Percentiles rank a stretch among this genome's conserved stretches.
Evolutionary conservation across 2,797 vertebrate species (phyloP).

Genomic region (Channallabes apus): DNA sequence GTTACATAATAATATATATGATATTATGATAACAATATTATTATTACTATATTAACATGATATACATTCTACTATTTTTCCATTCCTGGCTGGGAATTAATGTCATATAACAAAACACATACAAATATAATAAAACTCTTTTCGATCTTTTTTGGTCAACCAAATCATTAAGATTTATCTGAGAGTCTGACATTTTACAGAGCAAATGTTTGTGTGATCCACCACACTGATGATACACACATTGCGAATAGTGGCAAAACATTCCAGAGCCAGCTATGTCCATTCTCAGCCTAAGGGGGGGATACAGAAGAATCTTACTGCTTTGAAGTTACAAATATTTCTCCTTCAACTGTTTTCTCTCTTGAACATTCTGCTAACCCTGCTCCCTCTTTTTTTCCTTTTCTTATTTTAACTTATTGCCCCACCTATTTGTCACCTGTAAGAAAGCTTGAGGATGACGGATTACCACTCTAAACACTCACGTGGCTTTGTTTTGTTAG

Average conservation of each 20-base stretch:
- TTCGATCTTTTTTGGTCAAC: conserved; percentile 7
- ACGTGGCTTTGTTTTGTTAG: conserved; percentile 57
- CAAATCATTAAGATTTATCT: conserved; percentile 35
- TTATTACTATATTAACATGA: no score
- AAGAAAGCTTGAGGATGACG: conserved; percentile 68
- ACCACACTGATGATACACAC: conserved; percentile 46
- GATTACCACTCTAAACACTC: conserved; percentile 63
- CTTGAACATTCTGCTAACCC: conserved; percentile 25
- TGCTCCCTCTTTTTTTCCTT: conserved; percentile 30
- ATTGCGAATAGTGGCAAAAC: conserved; percentile 58
- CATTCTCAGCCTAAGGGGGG: conserved; percentile 69
- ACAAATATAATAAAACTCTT: neutral
- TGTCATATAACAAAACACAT: no score
- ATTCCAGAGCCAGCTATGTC: conserved; percentile 73
- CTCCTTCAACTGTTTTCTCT: conserved; percentile 22
- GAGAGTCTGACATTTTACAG: conserved; percentile 10
- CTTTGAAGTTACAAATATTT: conserved; percentile 59
- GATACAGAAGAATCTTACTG: conserved; percentile 58
- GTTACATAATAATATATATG: no score
- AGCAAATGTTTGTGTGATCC: conserved; percentile 56
- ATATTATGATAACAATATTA: no score
- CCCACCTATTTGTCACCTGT: conserved; percentile 69
- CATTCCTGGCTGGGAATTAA: neutral
- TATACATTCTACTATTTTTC: no score
- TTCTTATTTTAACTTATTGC: conserved; percentile 64